A percentile compares a stretch with the other conserved stretches of the same genome.
phyloP scores from a whole-genome alignment of 1,140 invertebrate genomes.

The Macrosteles quadrilineatus region DNA sequence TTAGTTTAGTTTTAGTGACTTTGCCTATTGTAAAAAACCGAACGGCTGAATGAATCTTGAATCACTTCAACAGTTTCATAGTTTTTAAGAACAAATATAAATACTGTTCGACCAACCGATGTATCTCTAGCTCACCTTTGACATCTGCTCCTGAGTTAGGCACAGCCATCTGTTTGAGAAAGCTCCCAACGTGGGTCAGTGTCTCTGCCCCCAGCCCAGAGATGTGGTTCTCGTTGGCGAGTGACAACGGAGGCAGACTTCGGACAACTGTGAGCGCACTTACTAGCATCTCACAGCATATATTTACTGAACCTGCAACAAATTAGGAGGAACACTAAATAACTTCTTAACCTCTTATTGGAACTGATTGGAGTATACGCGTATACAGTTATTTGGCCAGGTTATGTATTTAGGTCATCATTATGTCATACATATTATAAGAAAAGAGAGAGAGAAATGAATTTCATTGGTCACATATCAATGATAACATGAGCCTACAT shows the following conservation, averaged over 20 bases:
- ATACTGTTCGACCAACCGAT: no score
- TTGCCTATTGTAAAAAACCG: no score
- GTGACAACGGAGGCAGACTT: slow-evolving; percentile 59
- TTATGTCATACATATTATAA: not conserved
- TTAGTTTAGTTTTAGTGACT: no score
- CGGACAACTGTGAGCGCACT: slow-evolving; percentile 61
- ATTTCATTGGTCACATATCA: no score
- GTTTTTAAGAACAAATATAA: no score
- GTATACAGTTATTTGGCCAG: slow-evolving; percentile 32
- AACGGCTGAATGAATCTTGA: no score
- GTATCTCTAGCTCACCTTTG: slow-evolving; percentile 50
- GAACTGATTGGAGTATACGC: no score
- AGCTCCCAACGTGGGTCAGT: slow-evolving; percentile 57
- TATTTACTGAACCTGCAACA: slow-evolving; percentile 47
- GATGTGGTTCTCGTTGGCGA: slow-evolving; percentile 62
- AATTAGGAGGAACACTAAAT: no score
- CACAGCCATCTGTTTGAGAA: slow-evolving; percentile 58
- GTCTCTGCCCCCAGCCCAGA: slow-evolving; percentile 58
- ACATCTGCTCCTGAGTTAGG: slow-evolving; percentile 56
- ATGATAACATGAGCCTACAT: no score
- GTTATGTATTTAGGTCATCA: not conserved
- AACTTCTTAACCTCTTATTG: no score
- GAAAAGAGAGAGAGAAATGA: not conserved
- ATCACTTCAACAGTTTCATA: no score
- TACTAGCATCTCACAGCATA: slow-evolving; percentile 61